A percentile compares a stretch with the other conserved stretches of the same genome.
These are phyloP conservation scores for Beris chalybata DNA, from an alignment of 2,888 invertebrate genomes.

Conservation along the genomic window DNA sequence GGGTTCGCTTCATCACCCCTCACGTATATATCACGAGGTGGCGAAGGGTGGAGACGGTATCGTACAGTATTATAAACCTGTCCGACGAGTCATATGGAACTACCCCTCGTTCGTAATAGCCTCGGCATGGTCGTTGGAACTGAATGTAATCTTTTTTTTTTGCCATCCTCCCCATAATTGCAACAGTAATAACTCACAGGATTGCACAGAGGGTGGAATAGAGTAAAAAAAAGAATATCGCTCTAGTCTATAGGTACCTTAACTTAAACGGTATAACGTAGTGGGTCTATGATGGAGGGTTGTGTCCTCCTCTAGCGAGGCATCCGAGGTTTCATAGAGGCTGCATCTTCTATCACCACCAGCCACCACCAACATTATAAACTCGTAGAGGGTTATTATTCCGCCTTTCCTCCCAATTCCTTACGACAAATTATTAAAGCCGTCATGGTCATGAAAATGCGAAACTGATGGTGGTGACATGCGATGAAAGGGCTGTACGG, in stretches of 20 bases:
- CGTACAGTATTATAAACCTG: slow-evolving; percentile 37
- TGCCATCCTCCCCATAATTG: slow-evolving; percentile 34
- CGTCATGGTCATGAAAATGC: slow-evolving; percentile 31
- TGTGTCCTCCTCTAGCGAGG: too few relatives aligned
- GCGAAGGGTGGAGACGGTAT: slow-evolving; percentile 23
- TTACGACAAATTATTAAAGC: slow-evolving; percentile 36
- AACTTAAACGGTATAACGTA: too few relatives aligned
- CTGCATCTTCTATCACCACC: too few relatives aligned
- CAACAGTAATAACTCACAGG: slow-evolving; percentile 39
- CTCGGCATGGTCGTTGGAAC: neutral
- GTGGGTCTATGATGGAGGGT: too few relatives aligned
- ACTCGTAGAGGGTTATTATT: neutral
- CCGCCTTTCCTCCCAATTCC: slow-evolving; percentile 5
- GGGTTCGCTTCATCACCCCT: slow-evolving; percentile 17
- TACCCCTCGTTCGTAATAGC: slow-evolving; percentile 35
- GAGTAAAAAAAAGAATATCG: neutral
- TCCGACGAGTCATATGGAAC: slow-evolving; percentile 37
- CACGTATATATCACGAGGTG: neutral
- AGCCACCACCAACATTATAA: too few relatives aligned
- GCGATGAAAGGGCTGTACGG: slow-evolving; percentile 27
- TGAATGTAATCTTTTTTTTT: neutral
- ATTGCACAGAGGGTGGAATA: slow-evolving; percentile 30
- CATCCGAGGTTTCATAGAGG: too few relatives aligned
- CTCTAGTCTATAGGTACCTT: too few relatives aligned
- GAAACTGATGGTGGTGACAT: slow-evolving; percentile 36